These are phyloP conservation scores for Equus przewalskii DNA, from an alignment of 2,113 vertebrate species.

Conservation along the genomic window DNA sequence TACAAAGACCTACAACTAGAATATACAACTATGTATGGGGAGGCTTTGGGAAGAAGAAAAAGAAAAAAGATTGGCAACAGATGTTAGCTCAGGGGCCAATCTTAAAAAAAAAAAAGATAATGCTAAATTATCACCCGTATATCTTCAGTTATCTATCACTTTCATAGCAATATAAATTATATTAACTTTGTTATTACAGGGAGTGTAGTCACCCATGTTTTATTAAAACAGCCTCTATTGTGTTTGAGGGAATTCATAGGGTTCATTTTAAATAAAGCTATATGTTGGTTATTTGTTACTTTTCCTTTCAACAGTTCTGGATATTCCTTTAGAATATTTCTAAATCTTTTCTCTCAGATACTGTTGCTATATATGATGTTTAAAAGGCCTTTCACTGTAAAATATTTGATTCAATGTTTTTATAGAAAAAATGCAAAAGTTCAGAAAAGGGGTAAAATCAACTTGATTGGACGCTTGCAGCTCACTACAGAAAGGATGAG, in stretches of 20 bases:
- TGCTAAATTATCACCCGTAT: not conserved
- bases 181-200: slow-evolving; percentile 45
- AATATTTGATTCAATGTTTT: slow-evolving; percentile 74
- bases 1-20: no score
- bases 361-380: slow-evolving; percentile 42
- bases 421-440: slow-evolving; percentile 99
- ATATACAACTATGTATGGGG: no score
- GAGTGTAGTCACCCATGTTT: not conserved
- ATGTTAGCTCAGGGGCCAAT: no score
- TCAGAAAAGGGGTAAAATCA: slow-evolving; percentile 99
- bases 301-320: not conserved
- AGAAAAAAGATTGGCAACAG: no score
- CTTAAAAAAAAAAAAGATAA: no score
- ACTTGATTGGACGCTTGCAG: slow-evolving; percentile 98
- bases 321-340: slow-evolving; percentile 36
- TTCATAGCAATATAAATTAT: not conserved
- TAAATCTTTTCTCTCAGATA: slow-evolving; percentile 21
- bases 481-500: slow-evolving; percentile 99
- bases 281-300: not conserved
- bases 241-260: not conserved
- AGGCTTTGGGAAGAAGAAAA: no score
- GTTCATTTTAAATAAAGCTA: slow-evolving; percentile 11
- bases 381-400: not conserved
- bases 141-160: not conserved
- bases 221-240: not conserved